Percentiles rank a stretch among this genome's conserved stretches.
Conservation (phyloP, 2,797 vertebrate genomes). For the Muscicapa comitata region DNA sequence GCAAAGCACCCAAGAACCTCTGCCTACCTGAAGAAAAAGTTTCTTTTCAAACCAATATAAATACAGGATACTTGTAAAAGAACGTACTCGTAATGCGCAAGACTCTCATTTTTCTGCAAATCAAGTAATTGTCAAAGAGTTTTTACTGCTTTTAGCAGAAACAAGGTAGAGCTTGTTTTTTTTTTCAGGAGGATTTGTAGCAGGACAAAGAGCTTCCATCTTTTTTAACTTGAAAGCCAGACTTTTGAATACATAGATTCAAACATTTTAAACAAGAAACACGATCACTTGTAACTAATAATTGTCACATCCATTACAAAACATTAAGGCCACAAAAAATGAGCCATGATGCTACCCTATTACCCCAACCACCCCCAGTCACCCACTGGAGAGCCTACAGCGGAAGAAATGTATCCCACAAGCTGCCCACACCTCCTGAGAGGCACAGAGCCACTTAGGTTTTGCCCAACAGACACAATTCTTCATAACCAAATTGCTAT, state of each 20-base stretch:
- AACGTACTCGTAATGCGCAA: neutral
- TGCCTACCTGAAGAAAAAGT: neutral
- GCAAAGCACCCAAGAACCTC: neutral
- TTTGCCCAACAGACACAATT: fast-evolving
- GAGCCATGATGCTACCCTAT: fast-evolving
- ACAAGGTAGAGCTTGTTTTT: neutral
- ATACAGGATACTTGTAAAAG: neutral
- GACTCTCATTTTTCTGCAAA: neutral
- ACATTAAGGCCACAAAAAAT: neutral
- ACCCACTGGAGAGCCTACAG: neutral
- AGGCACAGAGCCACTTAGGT: neutral
- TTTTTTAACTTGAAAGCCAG: neutral
- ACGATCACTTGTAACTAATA: neutral
- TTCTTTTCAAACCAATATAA: neutral
- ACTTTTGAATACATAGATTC: neutral
- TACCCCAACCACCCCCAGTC: neutral
- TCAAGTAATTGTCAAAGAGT: neutral
- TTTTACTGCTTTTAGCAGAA: neutral
- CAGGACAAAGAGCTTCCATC: neutral
- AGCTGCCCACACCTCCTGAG: neutral
- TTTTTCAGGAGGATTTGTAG: neutral
- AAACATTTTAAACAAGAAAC: neutral
- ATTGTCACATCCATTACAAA: neutral
- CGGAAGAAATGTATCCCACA: neutral
- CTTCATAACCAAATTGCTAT: neutral